Evolutionary conservation across 2,113 vertebrate genomes (phyloP).

Genomic region (Thinocorus orbignyianus): DNA sequence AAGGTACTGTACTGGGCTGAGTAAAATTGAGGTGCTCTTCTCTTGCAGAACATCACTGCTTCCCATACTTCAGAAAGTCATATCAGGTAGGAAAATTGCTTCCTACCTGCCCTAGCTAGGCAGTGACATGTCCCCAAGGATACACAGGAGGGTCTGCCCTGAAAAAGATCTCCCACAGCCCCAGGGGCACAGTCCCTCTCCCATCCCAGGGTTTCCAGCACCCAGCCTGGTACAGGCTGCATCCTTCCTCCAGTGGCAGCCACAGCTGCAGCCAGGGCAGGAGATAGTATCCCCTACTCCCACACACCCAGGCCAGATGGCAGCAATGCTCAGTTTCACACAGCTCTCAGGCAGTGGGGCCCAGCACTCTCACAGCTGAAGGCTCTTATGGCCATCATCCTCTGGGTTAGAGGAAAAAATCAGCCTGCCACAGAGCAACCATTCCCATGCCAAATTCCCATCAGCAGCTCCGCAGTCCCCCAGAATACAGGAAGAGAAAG

Average conservation of each 20-base stretch:
- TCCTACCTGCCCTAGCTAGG: neutral
- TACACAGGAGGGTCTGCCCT: neutral
- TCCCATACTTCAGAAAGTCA: neutral
- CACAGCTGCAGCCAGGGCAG: fast-evolving
- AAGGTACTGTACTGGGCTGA: neutral
- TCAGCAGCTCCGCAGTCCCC: neutral
- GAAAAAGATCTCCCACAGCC: neutral
- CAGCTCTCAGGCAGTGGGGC: fast-evolving
- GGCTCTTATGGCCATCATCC: neutral
- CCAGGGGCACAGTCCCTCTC: neutral
- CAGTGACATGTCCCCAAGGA: neutral
- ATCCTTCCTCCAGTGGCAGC: neutral
- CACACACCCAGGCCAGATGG: fast-evolving
- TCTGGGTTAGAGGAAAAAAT: neutral
- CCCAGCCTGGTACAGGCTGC: neutral
- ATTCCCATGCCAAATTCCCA: neutral
- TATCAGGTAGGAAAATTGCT: neutral
- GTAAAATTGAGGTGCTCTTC: neutral
- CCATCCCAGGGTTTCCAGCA: neutral
- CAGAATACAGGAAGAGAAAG: neutral
- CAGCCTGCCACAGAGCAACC: neutral
- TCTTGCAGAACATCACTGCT: neutral
- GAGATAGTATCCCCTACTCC: neutral
- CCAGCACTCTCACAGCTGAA: neutral
- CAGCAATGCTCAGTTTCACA: fast-evolving